These are phyloP conservation scores for Pitangus sulphuratus DNA, from an alignment of 2,797 vertebrate species.

Conservation along the genomic window DNA sequence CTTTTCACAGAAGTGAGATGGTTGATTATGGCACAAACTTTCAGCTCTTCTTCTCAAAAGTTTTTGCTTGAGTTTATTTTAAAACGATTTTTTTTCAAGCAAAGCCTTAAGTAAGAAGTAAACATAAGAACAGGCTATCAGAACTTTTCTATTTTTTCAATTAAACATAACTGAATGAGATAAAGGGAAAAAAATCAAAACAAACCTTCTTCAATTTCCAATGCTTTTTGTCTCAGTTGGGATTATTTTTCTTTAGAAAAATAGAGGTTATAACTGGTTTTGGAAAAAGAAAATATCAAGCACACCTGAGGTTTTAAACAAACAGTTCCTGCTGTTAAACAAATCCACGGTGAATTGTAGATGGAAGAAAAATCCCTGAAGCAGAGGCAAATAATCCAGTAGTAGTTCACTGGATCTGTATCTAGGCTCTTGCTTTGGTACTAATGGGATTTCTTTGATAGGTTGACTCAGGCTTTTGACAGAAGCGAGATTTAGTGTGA, in stretches of 20 bases:
- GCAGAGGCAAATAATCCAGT: constrained; percentile 5
- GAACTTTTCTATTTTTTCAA: background rate
- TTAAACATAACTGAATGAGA: background rate
- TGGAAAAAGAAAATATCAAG: constrained; percentile 17
- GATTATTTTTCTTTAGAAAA: constrained; percentile 39
- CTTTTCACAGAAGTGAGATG: constrained; percentile 2
- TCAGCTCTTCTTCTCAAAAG: background rate
- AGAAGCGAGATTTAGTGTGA: constrained; percentile 21
- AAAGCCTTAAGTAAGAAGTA: background rate
- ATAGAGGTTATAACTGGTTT: constrained; percentile 6
- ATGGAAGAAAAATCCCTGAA: constrained; percentile 30
- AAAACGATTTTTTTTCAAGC: background rate
- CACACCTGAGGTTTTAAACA: constrained; percentile 52
- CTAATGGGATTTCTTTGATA: constrained; percentile 43
- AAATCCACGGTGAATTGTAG: constrained; percentile 13
- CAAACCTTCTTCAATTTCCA: background rate
- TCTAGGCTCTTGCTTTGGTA: background rate
- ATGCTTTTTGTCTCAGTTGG: background rate
- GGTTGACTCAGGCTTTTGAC: constrained; percentile 25
- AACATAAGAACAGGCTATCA: background rate
- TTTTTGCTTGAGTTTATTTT: constrained; percentile 15
- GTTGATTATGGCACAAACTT: background rate
- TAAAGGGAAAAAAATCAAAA: accelerated
- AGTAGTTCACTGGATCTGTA: background rate
- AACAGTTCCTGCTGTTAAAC: constrained; percentile 26